Evolutionary conservation across 2,797 vertebrate genomes (phyloP).

Genomic region (Tapirus indicus): DNA sequence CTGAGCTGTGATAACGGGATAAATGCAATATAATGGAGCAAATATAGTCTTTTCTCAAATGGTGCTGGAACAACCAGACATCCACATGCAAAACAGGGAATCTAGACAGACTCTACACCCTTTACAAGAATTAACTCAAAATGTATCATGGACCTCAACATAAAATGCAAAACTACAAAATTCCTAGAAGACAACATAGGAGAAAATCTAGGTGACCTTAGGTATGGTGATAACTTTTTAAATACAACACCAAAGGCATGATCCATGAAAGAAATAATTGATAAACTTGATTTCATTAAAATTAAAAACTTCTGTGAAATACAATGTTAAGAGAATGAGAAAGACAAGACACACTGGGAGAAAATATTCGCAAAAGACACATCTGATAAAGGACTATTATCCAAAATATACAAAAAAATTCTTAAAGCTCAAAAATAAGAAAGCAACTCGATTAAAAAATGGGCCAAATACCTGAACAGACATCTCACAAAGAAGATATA

Average conservation of each 20-base stretch:
- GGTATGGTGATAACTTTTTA: neutral
- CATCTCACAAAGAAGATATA: neutral
- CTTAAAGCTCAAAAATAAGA: neutral
- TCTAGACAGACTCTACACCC: neutral
- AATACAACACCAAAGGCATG: neutral
- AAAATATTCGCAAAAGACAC: neutral
- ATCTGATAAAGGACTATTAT: neutral
- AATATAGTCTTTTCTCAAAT: neutral
- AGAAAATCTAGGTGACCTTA: neutral
- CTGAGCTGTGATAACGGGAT: neutral
- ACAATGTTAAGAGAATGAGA: neutral
- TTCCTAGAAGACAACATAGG: neutral
- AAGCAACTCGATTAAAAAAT: neutral
- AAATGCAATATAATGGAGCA: neutral
- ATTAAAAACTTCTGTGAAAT: neutral
- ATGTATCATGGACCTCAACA: neutral
- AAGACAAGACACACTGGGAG: neutral
- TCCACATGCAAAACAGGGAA: neutral
- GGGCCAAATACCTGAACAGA: neutral
- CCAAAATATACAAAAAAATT: neutral
- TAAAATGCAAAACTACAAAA: neutral
- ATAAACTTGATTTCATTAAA: neutral
- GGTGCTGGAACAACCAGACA: neutral
- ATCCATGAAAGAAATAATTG: neutral
- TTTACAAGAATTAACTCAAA: neutral